A percentile compares a stretch with the other conserved stretches of the same genome.
Conservation (phyloP, 1,140 invertebrate genomes). For the Zaprionus africanus region DNA sequence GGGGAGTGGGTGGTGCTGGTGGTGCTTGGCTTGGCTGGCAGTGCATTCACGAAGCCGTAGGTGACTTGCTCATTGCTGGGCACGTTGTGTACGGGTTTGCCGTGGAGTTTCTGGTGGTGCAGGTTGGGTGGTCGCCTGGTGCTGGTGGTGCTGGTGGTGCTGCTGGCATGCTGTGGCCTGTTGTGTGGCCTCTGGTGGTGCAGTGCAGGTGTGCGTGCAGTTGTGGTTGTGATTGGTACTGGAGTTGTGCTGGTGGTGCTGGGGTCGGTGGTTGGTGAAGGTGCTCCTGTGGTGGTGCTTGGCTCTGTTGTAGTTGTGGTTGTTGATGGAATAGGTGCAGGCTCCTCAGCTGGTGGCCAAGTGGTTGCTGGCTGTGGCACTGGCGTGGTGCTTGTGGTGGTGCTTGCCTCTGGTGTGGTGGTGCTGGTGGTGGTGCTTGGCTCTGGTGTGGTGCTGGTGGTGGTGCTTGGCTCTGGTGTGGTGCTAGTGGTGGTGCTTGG, state of each 20-base stretch:
- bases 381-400: constrained; percentile 34
- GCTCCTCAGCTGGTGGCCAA: background rate
- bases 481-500: constrained; percentile 46
- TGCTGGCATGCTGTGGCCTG: constrained; percentile 23
- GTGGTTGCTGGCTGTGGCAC: constrained; percentile 72
- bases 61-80: constrained; percentile 40
- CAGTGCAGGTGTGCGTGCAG: constrained; percentile 43
- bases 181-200: constrained; percentile 59
- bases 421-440: constrained; percentile 22
- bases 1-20: constrained; percentile 54
- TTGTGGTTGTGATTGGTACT: constrained; percentile 60
- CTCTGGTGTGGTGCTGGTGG: constrained; percentile 32
- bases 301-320: background rate
- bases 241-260: constrained; percentile 45
- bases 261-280: constrained; percentile 36
- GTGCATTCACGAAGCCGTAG: constrained; percentile 53
- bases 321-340: background rate
- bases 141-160: constrained; percentile 3
- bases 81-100: constrained; percentile 51
- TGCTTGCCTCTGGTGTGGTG: constrained; percentile 14
- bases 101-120: constrained; percentile 55
- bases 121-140: constrained; percentile 35
- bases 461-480: constrained; percentile 32
- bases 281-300: constrained; percentile 51
- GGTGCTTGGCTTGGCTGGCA: constrained; percentile 33